phyloP scores from a whole-genome alignment of 2,113 vertebrate species.

The Thamnophis sirtalis region DNA sequence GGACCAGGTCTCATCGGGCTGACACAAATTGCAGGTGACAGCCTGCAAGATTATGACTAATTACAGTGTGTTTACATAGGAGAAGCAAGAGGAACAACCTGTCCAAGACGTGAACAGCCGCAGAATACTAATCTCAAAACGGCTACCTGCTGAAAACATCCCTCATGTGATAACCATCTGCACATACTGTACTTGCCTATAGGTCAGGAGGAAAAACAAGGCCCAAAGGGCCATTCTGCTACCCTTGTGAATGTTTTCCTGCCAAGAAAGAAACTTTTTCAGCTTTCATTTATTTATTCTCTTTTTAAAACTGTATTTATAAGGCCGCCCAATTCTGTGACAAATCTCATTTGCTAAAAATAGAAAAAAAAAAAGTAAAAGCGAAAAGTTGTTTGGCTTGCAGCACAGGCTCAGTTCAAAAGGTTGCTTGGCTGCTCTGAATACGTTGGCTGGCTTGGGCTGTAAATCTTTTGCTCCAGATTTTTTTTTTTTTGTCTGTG shows the following conservation, averaged over 20 bases:
- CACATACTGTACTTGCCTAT: rapidly evolving
- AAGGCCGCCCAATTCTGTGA: not conserved
- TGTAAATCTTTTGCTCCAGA: too few relatives aligned
- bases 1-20: not conserved
- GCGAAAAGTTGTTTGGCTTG: not conserved
- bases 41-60: not conserved
- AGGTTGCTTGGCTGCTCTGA: not conserved
- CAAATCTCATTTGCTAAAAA: not conserved
- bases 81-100: constrained; percentile 6
- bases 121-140: constrained; percentile 7
- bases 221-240: not conserved
- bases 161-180: not conserved
- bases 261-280: not conserved
- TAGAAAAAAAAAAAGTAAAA: not conserved
- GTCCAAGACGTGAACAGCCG: not conserved
- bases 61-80: not conserved
- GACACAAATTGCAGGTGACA: constrained; percentile 14
- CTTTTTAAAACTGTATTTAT: not conserved
- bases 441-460: not conserved
- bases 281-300: not conserved
- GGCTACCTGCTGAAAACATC: not conserved
- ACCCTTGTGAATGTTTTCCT: not conserved
- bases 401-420: not conserved
- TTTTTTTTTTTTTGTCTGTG: not conserved
- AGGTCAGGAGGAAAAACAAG: rapidly evolving